Evolutionary conservation across 1,140 invertebrate genomes (phyloP), one percentile per base, ranked within the genome.

Genomic region (Heliconius melpomene): DNA sequence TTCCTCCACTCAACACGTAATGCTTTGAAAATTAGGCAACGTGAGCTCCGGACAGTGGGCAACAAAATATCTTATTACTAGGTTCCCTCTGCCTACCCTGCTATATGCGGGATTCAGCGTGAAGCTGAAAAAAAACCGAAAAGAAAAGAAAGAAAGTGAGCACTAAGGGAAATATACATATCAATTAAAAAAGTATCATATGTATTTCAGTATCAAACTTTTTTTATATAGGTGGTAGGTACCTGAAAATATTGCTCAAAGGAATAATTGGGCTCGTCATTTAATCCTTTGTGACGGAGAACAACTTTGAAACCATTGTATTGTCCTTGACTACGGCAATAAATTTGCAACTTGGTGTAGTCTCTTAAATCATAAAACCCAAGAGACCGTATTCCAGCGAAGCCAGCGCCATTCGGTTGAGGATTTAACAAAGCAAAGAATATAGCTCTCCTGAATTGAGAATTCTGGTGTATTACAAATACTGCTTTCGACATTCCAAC

Each of bases 341-440:
- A 87, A 5, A 97, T 89, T 81, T 95, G 90, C 29, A 97, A 89
- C 77, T 94, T 94, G 2, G 90, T 87, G 81, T 94, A 95, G 23
- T 88, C 88, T 0, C 91, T 92, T 2, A 97, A 84, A 88, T 97
- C 89, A 23, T 95, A 93, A 40, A 75, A 84, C 7, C 92, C 92
- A 7, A 87, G 75, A 1, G 91, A 95, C 54, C 95, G 88, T 73
- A 96, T 94, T 13, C 96, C 96, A 60, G 96, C 96, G 89, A 97
- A 97, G 8, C 96, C 96, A 46, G 97, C 97, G 2, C 96, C 96
- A 82, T 97, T 97, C 11, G 95, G 92, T 89, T 97, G 96, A 8
- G 96, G 96, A 87, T 97, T 97, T 7, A 97, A 87, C 20, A 97
- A 84, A 6, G 95, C 95, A 83, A 97, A 97, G 79, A 97, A 95